These are phyloP conservation scores for Leptonema lineaticorne DNA, from an alignment of 1,140 invertebrate species.

Conservation along the genomic window DNA sequence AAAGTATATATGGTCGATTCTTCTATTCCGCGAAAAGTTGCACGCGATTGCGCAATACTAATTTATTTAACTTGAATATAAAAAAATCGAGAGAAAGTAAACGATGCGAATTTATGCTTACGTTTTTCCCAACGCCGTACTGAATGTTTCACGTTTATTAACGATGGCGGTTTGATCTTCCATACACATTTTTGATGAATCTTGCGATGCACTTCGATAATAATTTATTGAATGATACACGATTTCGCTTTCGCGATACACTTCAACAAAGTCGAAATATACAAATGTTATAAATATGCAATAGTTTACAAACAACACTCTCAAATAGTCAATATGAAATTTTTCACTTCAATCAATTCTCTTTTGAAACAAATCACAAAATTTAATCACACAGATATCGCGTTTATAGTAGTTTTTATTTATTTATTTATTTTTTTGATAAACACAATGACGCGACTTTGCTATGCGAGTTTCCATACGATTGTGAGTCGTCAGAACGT, in stretches of 20 bases:
- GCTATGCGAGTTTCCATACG: not conserved
- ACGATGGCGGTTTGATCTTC: constrained; percentile 37
- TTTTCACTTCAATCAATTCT: not conserved
- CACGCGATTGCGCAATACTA: not conserved
- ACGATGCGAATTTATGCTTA: constrained; percentile 15
- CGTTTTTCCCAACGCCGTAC: constrained; percentile 33
- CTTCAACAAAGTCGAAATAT: not conserved
- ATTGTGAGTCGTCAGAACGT: not conserved
- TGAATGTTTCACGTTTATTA: constrained; percentile 36
- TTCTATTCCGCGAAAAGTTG: too few relatives aligned
- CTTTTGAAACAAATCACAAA: too few relatives aligned
- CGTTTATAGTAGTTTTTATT: too few relatives aligned
- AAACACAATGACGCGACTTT: constrained; percentile 3
- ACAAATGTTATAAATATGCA: not conserved
- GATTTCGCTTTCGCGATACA: not conserved
- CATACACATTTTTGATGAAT: constrained; percentile 39
- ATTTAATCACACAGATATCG: too few relatives aligned
- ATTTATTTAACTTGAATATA: not conserved
- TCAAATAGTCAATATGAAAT: not conserved
- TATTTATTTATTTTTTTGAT: not conserved
- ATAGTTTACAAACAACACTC: not conserved
- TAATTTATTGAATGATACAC: not conserved
- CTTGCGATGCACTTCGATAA: not conserved
- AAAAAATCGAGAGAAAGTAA: not conserved
- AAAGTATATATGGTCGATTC: too few relatives aligned